Conservation (phyloP, 2,113 vertebrate genomes). For the Eublepharis macularius region DNA sequence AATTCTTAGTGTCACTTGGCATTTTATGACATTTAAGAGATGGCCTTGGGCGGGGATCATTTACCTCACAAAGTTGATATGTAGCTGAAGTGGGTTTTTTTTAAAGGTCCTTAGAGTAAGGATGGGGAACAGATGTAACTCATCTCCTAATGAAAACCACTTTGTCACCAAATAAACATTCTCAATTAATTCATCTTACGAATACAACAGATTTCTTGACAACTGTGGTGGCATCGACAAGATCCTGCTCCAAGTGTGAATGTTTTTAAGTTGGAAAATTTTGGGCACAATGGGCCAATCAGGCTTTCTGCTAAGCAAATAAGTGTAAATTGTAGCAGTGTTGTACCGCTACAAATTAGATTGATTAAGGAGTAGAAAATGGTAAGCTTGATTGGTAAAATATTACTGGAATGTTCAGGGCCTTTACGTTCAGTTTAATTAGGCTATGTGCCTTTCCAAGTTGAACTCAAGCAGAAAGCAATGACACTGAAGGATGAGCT, state of each 20-base stretch:
- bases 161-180: neutral
- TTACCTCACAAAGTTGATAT: neutral
- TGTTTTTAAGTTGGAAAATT: neutral
- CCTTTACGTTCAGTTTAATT: conserved; percentile 29
- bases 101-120: neutral
- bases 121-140: neutral
- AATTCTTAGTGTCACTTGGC: conserved; percentile 29
- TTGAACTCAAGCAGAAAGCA: neutral
- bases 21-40: neutral
- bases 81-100: neutral
- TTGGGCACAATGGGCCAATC: neutral
- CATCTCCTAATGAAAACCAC: neutral
- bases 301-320: neutral
- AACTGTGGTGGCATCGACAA: neutral
- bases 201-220: conserved; percentile 1
- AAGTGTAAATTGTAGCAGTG: neutral
- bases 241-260: neutral
- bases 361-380: neutral
- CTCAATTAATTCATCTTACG: conserved; percentile 6
- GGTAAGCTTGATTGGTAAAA: conserved; percentile 1
- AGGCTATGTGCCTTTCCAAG: neutral
- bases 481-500: neutral
- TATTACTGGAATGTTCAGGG: conserved; percentile 37
- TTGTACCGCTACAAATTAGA: neutral
- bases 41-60: neutral